Conservation (phyloP, 2,113 vertebrate genomes). For the Climacteris rufus region DNA sequence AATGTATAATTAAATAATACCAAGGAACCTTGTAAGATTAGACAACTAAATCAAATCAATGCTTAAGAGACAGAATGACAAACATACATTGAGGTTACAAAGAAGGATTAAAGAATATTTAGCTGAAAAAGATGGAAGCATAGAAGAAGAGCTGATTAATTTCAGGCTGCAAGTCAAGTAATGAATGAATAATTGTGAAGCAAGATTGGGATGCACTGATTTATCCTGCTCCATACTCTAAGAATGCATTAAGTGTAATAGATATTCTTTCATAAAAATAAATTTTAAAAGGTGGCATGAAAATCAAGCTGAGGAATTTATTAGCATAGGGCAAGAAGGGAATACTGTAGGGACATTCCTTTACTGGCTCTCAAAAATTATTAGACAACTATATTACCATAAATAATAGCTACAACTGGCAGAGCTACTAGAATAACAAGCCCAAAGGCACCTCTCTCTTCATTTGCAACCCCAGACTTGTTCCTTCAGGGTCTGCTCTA, state of each 20-base stretch:
- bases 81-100: not conserved
- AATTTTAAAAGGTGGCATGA: slow-evolving; percentile 1
- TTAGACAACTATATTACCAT: slow-evolving; percentile 23
- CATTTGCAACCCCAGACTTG: not conserved
- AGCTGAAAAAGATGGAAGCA: not conserved
- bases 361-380: not conserved
- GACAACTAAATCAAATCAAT: not conserved
- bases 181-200: not conserved
- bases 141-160: slow-evolving; percentile 12
- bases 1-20: not conserved
- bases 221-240: not conserved
- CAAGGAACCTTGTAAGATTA: not conserved
- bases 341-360: not conserved
- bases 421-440: not conserved
- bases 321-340: not conserved
- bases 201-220: not conserved
- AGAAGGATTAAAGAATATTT: not conserved
- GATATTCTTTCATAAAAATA: not conserved
- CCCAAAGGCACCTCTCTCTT: not conserved
- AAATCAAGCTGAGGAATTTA: slow-evolving; percentile 23
- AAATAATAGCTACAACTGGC: not conserved
- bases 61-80: not conserved
- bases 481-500: not conserved
- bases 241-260: not conserved
- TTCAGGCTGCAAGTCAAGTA: not conserved